Conservation (phyloP, 2,888 invertebrate genomes). For the Dyspetes luteomarginatus region DNA sequence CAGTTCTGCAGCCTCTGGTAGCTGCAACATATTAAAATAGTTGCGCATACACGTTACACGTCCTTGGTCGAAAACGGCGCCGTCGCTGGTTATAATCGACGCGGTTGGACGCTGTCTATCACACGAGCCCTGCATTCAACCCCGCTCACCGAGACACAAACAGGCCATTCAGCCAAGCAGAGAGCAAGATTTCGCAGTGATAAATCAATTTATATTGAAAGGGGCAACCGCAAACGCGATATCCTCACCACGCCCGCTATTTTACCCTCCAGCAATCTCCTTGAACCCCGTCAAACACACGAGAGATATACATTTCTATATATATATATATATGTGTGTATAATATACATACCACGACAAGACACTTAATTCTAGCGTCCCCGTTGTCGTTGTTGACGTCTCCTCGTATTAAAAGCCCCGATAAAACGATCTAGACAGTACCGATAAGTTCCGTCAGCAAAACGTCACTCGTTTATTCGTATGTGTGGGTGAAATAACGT, state of each 20-base stretch:
- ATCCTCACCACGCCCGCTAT: conserved; percentile 65
- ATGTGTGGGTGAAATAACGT: conserved; percentile 19
- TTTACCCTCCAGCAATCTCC: conserved; percentile 63
- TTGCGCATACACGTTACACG: conserved; percentile 34
- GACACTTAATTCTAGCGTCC: conserved; percentile 15
- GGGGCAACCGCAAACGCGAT: conserved; percentile 54
- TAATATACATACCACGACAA: conserved; percentile 4
- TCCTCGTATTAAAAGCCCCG: background rate
- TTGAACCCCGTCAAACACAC: conserved; percentile 55
- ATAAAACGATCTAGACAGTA: conserved; percentile 28
- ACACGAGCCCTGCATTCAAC: conserved; percentile 20
- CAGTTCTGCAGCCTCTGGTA: background rate
- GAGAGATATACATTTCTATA: background rate
- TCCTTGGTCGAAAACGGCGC: conserved; percentile 54
- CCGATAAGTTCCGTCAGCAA: conserved; percentile 43
- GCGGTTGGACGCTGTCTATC: conserved; percentile 50
- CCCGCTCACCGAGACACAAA: conserved; percentile 3
- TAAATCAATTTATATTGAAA: conserved; percentile 63
- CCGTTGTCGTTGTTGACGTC: background rate
- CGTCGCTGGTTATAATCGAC: conserved; percentile 42
- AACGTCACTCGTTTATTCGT: conserved; percentile 41
- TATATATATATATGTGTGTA: background rate
- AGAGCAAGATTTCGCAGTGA: conserved; percentile 56
- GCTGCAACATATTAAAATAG: background rate
- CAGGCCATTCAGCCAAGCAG: conserved; percentile 1